Percentiles rank a stretch among this genome's conserved stretches.
Conservation (phyloP, 2,888 invertebrate species). For the Chalcis sispes region DNA sequence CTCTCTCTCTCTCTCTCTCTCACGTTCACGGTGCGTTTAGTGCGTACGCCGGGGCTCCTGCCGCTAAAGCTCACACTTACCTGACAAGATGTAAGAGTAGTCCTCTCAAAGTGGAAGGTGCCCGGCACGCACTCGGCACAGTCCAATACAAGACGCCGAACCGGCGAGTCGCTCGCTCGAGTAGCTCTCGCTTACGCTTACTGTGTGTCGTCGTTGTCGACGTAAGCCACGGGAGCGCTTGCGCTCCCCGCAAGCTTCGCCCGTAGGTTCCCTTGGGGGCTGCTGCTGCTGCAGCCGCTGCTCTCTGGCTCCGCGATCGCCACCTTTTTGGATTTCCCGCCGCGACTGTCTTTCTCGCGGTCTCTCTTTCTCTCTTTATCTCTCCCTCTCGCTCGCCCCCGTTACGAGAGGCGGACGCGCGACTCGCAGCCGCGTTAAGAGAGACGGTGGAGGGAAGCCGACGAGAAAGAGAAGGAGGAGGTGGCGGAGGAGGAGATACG, state of each 20-base stretch:
- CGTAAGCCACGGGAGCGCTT: conserved; percentile 11
- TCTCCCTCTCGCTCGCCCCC: too few species aligned
- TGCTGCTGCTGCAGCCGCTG: conserved; percentile 6
- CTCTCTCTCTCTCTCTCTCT: conserved; percentile 44
- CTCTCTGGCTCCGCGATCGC: neutral
- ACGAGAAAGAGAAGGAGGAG: neutral
- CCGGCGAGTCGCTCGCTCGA: conserved; percentile 66
- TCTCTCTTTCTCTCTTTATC: too few species aligned
- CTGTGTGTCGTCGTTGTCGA: too few species aligned
- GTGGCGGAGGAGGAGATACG: neutral
- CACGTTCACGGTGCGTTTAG: conserved; percentile 72
- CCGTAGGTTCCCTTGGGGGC: neutral
- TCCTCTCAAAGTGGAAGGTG: conserved; percentile 74
- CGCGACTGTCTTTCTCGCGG: too few species aligned
- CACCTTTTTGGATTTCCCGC: neutral
- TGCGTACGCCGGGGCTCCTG: conserved; percentile 77
- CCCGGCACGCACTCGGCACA: conserved; percentile 66
- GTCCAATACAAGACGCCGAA: conserved; percentile 76
- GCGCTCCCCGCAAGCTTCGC: conserved; percentile 16
- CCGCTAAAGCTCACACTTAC: conserved; percentile 74
- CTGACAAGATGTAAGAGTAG: conserved; percentile 74
- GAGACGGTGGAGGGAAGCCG: neutral
- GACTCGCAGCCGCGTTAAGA: too few species aligned
- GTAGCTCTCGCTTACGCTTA: too few species aligned
- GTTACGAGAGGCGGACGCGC: too few species aligned